Percentiles rank a stretch among this genome's conserved stretches.
Conservation (phyloP, 1,140 invertebrate species). For the Bombus fervidus region DNA sequence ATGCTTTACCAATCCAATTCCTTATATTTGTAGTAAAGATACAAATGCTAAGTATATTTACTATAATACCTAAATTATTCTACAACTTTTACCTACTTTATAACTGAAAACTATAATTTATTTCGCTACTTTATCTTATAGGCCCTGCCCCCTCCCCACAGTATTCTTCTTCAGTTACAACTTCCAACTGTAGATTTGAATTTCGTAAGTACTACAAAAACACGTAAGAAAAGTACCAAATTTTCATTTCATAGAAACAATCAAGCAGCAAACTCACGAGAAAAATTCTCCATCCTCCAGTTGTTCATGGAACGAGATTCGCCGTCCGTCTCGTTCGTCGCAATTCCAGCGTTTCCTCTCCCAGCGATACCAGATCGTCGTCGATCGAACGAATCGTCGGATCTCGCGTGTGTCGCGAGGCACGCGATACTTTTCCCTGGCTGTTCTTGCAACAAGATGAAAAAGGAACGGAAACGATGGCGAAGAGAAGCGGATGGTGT, state of each 20-base stretch:
- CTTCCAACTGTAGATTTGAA: too few relatives aligned
- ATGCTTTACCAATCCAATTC: too few relatives aligned
- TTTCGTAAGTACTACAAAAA: too few relatives aligned
- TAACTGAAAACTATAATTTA: too few relatives aligned
- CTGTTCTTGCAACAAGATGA: neutral
- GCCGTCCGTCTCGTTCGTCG: too few relatives aligned
- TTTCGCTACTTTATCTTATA: too few relatives aligned
- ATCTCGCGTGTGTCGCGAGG: neutral
- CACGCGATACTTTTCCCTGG: neutral
- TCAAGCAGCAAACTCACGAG: neutral
- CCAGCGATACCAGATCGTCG: neutral
- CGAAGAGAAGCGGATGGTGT: neutral
- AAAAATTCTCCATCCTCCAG: neutral
- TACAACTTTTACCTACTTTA: too few relatives aligned
- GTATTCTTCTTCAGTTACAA: too few relatives aligned
- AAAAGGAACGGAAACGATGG: neutral
- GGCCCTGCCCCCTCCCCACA: too few relatives aligned
- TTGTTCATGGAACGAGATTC: neutral
- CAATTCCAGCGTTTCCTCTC: neutral
- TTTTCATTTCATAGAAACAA: neutral
- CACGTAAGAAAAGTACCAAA: neutral
- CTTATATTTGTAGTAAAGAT: too few relatives aligned
- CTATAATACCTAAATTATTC: too few relatives aligned
- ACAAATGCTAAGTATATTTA: too few relatives aligned
- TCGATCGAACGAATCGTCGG: neutral